Percentiles rank a stretch among this genome's conserved stretches.
Conservation (phyloP, 1,140 invertebrate genomes). For the Euwallacea fornicatus region DNA sequence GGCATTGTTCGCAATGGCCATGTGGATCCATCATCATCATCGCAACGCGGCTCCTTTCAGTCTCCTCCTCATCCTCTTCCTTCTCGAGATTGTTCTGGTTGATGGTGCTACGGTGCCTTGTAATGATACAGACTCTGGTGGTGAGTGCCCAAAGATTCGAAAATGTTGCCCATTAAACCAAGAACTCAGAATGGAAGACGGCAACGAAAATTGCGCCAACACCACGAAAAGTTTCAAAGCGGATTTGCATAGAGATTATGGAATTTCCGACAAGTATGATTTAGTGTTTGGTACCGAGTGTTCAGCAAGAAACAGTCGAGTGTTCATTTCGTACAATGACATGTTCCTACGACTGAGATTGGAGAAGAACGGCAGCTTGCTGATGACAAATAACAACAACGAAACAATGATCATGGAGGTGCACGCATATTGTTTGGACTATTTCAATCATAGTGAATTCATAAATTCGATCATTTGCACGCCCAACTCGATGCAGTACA, state of each 20-base stretch:
- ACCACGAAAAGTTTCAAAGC: constrained; percentile 5
- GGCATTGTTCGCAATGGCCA: constrained; percentile 12
- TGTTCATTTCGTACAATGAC: not conserved
- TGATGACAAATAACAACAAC: not conserved
- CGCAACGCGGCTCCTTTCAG: no score
- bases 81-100: no score
- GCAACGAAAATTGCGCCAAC: constrained; percentile 2
- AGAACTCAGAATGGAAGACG: not conserved
- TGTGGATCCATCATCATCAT: constrained; percentile 11
- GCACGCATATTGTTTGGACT: constrained; percentile 22
- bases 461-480: no score
- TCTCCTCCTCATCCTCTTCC: no score
- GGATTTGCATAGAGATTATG: not conserved
- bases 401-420: not conserved
- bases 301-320: not conserved
- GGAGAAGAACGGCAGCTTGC: constrained; percentile 15
- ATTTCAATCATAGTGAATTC: not conserved
- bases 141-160: not conserved
- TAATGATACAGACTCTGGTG: no score
- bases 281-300: not conserved
- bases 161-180: constrained; percentile 14
- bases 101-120: no score
- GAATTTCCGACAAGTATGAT: not conserved
- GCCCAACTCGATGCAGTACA: no score
- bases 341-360: no score